phyloP scores from a whole-genome alignment of 1,140 invertebrate species.

The Centruroides sculpturatus region DNA sequence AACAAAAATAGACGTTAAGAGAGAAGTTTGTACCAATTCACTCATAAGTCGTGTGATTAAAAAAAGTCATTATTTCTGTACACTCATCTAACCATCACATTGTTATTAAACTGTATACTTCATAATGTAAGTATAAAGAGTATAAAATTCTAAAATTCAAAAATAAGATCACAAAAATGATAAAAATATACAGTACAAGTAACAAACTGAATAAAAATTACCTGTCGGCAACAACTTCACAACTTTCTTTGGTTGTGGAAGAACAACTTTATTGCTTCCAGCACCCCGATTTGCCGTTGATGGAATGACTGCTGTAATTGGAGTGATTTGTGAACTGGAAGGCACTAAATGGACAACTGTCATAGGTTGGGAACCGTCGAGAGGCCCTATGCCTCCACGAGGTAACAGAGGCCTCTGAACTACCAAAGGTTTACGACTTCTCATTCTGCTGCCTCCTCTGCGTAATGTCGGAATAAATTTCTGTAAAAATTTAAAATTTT shows the following conservation, averaged over 20 bases:
- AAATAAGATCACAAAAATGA: too few relatives aligned
- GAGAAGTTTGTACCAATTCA: too few relatives aligned
- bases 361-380: constrained; percentile 7
- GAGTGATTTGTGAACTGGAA: constrained; percentile 4
- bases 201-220: not conserved
- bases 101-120: too few relatives aligned
- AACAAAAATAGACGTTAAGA: too few relatives aligned
- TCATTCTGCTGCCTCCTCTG: constrained; percentile 6
- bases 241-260: constrained; percentile 11
- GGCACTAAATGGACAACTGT: constrained; percentile 13
- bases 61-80: too few relatives aligned
- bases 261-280: constrained; percentile 1
- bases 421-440: constrained; percentile 8
- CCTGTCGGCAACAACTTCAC: constrained; percentile 7
- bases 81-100: too few relatives aligned
- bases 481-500: constrained; percentile 1
- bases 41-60: too few relatives aligned
- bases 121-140: too few relatives aligned
- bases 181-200: too few relatives aligned
- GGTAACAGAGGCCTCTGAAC: constrained; percentile 11
- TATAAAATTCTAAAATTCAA: too few relatives aligned
- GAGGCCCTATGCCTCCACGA: constrained; percentile 3
- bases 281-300: not conserved
- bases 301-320: constrained; percentile 7
- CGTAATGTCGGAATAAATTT: constrained; percentile 9